Percentiles rank a stretch among this genome's conserved stretches.
phyloP scores from a whole-genome alignment of 1,140 invertebrate genomes.

The Brevipalpus yothersi region DNA sequence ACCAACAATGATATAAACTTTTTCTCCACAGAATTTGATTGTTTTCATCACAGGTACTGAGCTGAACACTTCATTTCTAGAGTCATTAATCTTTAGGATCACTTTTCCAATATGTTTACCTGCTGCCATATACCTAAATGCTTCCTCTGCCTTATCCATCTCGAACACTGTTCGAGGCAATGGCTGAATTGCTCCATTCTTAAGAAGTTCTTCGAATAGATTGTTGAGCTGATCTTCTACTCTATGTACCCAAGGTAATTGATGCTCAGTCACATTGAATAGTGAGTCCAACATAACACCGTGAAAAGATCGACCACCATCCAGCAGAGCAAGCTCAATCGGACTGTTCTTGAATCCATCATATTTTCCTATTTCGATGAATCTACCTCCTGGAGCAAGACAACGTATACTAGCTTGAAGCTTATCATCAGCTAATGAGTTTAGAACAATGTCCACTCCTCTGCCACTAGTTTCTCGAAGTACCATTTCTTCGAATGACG shows the following conservation, averaged over 20 bases:
- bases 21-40: conserved; percentile 21
- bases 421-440: background rate
- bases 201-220: too few species aligned
- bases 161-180: conserved; percentile 38
- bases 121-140: conserved; percentile 28
- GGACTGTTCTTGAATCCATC: conserved; percentile 71
- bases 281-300: conserved; percentile 83
- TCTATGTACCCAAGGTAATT: too few species aligned
- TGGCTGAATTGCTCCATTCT: conserved; percentile 55
- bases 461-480: background rate
- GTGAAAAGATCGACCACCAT: conserved; percentile 91
- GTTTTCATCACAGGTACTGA: too few species aligned
- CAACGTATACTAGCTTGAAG: conserved; percentile 25
- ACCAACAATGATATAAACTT: conserved; percentile 26
- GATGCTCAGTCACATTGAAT: conserved; percentile 24
- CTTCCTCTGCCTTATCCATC: conserved; percentile 24
- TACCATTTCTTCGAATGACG: background rate
- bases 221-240: too few species aligned
- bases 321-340: conserved; percentile 82
- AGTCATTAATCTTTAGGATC: conserved; percentile 27
- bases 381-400: conserved; percentile 63
- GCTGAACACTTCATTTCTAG: too few species aligned
- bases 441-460: background rate
- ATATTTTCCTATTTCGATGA: conserved; percentile 90
- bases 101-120: conserved; percentile 33